Base-by-base conservation (phyloP, 2,888 invertebrate species). In the Oscheius sp. region DNA sequence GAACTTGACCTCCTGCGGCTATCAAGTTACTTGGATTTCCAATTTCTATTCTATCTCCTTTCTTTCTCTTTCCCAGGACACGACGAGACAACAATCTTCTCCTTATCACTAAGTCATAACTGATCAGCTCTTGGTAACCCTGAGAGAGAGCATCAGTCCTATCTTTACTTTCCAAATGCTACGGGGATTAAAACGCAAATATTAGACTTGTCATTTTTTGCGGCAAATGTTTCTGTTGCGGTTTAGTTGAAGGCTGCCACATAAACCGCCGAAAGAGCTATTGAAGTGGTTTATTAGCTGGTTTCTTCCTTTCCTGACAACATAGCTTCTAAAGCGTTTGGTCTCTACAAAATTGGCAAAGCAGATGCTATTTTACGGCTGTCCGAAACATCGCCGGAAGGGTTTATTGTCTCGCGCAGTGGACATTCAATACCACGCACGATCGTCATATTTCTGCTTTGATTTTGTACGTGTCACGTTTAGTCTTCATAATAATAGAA, bases 361-460 rank as follows among this genome's bases (percentile, higher is more conserved):
- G 20, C 23, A 48, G 8, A 34, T 33, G 31, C 55, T 25, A 25
- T 61, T 61, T 61, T 61, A 61, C 61, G 61, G 45, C 45, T 61
- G 61, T 42, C 31, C 61, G 61, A 42, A 45, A 61, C 61, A 58
- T 58, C 42, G 39, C 58, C 58, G 58, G 58, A 58, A 61, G 45
- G 25, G 45, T 61, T 61, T 61, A 61, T 61, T 61, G 61, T 61
- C 61, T 45, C 61, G 15, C 61, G 61, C 61, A 45, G 61, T 58
- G 29, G 61, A 29, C 61, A 61, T 45, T 39, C 61, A 45, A 61
- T 61, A 61, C 61, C 61, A 29, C 45, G 61, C 61, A 45, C 61
- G 61, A 42, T 61, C 61, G 61, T 20, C 61, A 61, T 45, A 61
- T 61, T 45, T 45, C 45, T n/a, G 6, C 45, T 42, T 45, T 61